phyloP scores from a whole-genome alignment of 2,888 invertebrate genomes.

The Blomia tropicalis region DNA sequence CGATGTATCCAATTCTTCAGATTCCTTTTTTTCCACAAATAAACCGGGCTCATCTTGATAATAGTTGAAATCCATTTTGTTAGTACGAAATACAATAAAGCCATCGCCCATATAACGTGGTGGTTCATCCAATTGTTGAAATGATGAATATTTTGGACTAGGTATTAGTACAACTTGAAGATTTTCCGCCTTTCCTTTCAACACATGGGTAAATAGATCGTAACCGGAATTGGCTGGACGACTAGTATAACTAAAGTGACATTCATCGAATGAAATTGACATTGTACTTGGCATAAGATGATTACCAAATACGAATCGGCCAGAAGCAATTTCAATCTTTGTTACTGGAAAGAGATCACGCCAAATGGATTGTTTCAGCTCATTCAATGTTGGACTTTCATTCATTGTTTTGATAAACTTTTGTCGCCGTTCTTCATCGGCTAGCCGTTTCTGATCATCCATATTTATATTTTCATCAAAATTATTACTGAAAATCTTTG shows the following conservation, averaged over 20 bases:
- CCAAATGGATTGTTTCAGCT: constrained; percentile 44
- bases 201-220: constrained; percentile 87
- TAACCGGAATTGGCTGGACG: constrained; percentile 82
- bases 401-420: constrained; percentile 30
- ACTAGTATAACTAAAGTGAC: constrained; percentile 82
- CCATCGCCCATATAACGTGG: constrained; percentile 96
- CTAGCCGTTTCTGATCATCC: constrained; percentile 31
- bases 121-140: constrained; percentile 67
- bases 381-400: constrained; percentile 30
- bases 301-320: constrained; percentile 86
- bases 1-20: constrained; percentile 65
- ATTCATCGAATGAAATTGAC: constrained; percentile 71
- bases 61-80: constrained; percentile 82
- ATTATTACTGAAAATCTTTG: neutral
- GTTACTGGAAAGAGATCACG: constrained; percentile 88
- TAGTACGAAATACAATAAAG: constrained; percentile 88
- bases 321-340: constrained; percentile 78
- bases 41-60: constrained; percentile 89
- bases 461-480: constrained; percentile 12
- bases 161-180: constrained; percentile 85
- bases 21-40: constrained; percentile 72
- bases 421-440: constrained; percentile 20
- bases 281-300: constrained; percentile 80
- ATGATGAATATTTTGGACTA: constrained; percentile 76
- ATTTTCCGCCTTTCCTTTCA: constrained; percentile 85